A percentile compares a stretch with the other conserved stretches of the same genome.
Evolutionary conservation across 2,888 invertebrate species (phyloP).

Genomic region (Exocentrus adspersus): DNA sequence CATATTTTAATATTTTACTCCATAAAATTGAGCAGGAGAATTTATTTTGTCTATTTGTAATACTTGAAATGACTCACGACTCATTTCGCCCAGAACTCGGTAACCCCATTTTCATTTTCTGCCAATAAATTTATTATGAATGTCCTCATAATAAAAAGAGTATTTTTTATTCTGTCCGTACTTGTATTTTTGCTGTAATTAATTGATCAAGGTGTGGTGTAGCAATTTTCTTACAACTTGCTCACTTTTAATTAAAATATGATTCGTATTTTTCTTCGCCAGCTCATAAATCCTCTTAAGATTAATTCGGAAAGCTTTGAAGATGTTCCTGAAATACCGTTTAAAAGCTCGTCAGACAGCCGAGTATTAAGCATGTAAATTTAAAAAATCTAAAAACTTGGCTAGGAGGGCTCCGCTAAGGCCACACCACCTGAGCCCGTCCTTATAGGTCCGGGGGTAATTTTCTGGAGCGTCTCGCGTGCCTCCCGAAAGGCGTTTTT

Average conservation of each 20-base stretch:
- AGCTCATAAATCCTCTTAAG: slow-evolving; percentile 39
- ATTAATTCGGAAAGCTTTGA: slow-evolving; percentile 37
- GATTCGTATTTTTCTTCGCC: slow-evolving; percentile 16
- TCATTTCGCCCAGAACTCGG: not conserved
- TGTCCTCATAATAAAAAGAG: too few species aligned
- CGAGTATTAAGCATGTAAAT: slow-evolving; percentile 60
- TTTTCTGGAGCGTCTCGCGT: slow-evolving; percentile 55
- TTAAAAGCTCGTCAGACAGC: slow-evolving; percentile 53
- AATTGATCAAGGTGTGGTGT: not conserved
- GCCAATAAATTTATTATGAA: too few species aligned
- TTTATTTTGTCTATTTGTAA: slow-evolving; percentile 35
- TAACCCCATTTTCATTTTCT: not conserved
- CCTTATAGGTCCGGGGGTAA: slow-evolving; percentile 49
- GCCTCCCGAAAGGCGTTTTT: slow-evolving; percentile 62
- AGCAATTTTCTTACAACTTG: not conserved
- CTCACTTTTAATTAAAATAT: slow-evolving; percentile 22
- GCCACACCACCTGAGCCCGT: slow-evolving; percentile 48
- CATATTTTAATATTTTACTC: slow-evolving; percentile 59
- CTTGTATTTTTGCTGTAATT: not conserved
- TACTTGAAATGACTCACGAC: slow-evolving; percentile 1
- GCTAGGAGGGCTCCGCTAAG: slow-evolving; percentile 38
- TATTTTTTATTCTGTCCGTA: too few species aligned
- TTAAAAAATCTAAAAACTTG: slow-evolving; percentile 49
- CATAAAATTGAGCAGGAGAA: slow-evolving; percentile 33
- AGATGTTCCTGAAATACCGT: slow-evolving; percentile 37